Evolutionary conservation across 1,140 invertebrate genomes (phyloP).

Genomic region (Condylostylus longicornis): DNA sequence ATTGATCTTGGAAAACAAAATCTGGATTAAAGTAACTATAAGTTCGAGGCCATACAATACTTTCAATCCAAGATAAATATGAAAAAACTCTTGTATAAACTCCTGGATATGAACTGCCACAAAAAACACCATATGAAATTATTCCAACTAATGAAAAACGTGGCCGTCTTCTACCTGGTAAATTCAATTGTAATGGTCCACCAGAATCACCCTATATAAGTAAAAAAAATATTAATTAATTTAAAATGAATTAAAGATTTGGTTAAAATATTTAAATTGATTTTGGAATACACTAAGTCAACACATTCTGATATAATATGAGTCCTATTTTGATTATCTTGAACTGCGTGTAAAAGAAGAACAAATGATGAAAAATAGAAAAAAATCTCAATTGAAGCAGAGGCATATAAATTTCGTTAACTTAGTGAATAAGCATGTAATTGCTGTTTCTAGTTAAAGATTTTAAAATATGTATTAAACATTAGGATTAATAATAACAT

Average conservation of each 20-base stretch:
- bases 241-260: neutral
- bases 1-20: too few species aligned
- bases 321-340: too few species aligned
- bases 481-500: neutral
- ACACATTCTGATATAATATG: too few species aligned
- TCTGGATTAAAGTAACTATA: too few species aligned
- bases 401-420: too few species aligned
- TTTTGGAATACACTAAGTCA: too few species aligned
- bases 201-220: conserved; percentile 19
- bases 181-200: conserved; percentile 21
- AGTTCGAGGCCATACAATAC: conserved; percentile 26
- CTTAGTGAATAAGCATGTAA: too few species aligned
- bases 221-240: neutral
- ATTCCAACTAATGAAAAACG: conserved; percentile 29
- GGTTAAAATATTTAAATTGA: too few species aligned
- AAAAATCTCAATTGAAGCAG: too few species aligned
- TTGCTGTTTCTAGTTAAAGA: too few species aligned
- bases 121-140: conserved; percentile 29
- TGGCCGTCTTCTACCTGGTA: conserved; percentile 21
- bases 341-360: too few species aligned
- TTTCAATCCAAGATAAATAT: conserved; percentile 37
- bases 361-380: too few species aligned
- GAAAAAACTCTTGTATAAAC: conserved; percentile 35
- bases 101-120: conserved; percentile 31
- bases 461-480: neutral